Percentiles rank a stretch among this genome's conserved stretches.
phyloP scores from a whole-genome alignment of 2,797 vertebrate genomes.

The Masticophis lateralis region DNA sequence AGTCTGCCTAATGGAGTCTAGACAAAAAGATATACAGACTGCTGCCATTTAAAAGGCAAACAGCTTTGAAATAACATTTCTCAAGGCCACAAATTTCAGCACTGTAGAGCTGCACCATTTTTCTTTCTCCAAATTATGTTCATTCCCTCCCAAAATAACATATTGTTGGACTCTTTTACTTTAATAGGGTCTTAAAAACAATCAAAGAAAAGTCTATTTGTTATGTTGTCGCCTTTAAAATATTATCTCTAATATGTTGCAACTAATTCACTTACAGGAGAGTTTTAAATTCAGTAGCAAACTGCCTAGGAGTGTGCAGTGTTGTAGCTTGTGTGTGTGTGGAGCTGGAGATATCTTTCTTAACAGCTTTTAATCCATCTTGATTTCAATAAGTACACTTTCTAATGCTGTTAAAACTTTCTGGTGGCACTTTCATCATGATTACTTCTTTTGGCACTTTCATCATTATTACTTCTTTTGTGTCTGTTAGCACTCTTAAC shows the following conservation, averaged over 20 bases:
- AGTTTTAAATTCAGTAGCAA: constrained; percentile 27
- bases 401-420: not conserved
- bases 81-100: constrained; percentile 61
- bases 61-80: constrained; percentile 72
- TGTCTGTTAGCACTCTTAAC: not conserved
- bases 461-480: not conserved
- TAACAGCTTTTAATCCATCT: not conserved
- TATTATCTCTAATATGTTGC: not conserved
- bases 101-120: constrained; percentile 56
- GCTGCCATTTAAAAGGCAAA: constrained; percentile 74
- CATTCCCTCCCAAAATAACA: constrained; percentile 38
- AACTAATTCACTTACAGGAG: not conserved
- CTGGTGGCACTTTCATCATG: constrained; percentile 8
- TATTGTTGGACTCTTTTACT: constrained; percentile 41
- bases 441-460: not conserved
- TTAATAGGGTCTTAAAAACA: constrained; percentile 53
- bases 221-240: constrained; percentile 50
- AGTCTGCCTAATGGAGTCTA: constrained; percentile 71
- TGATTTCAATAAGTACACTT: constrained; percentile 24
- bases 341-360: not conserved
- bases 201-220: constrained; percentile 47
- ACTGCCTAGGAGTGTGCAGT: not conserved
- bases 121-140: constrained; percentile 64
- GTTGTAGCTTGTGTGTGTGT: not conserved
- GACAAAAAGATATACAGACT: constrained; percentile 73